These are phyloP conservation scores for Eulemur rufifrons DNA, from an alignment of 2,113 vertebrate genomes.

Conservation along the genomic window DNA sequence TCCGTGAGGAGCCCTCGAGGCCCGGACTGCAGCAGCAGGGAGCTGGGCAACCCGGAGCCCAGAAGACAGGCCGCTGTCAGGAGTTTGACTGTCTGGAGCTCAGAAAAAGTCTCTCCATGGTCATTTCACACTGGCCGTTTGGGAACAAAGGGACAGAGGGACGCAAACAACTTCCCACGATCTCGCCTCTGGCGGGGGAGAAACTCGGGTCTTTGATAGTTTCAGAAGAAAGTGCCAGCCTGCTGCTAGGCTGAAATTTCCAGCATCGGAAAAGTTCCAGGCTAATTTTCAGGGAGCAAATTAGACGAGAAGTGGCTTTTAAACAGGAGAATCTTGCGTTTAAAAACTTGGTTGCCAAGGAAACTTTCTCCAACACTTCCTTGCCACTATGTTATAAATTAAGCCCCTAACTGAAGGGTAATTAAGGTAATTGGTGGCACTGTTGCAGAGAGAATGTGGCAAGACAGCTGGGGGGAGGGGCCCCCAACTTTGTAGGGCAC, in stretches of 20 bases:
- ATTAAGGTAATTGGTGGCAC: conserved; percentile 69
- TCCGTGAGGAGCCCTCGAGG: rapidly evolving
- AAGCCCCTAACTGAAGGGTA: conserved; percentile 71
- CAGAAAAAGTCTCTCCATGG: not conserved
- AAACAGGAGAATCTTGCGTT: conserved; percentile 76
- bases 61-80: not conserved
- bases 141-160: not conserved
- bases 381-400: conserved; percentile 69
- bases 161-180: not conserved
- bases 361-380: conserved; percentile 77
- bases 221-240: not conserved
- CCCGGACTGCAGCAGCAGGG: not conserved
- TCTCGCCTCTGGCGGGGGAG: not conserved
- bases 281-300: conserved; percentile 75
- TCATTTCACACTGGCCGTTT: not conserved
- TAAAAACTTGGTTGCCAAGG: conserved; percentile 83
- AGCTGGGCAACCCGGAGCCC: not conserved
- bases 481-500: not conserved
- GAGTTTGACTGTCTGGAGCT: not conserved
- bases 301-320: conserved; percentile 78
- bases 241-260: conserved; percentile 40
- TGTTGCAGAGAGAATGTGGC: not conserved
- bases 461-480: not conserved
- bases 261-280: conserved; percentile 53
- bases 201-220: not conserved